Evolutionary conservation across 2,888 invertebrate genomes (phyloP), one percentile per base, ranked within the genome.

Genomic region (Timema cristinae): DNA sequence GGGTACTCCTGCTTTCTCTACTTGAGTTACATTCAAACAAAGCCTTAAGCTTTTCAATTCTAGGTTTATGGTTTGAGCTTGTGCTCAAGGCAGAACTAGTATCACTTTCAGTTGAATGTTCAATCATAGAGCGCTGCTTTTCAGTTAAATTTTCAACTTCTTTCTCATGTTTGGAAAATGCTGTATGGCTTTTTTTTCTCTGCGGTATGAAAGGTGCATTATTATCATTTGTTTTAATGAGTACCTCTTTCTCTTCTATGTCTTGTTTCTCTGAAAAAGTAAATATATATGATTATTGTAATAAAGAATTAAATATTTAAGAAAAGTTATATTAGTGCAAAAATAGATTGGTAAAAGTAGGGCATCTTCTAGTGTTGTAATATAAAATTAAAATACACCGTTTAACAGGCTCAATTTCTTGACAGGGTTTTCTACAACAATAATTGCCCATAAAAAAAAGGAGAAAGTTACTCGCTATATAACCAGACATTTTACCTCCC

Each of bases 1-100:
- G 68, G 49, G 75, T 68, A 56, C 74, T 73, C 73, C 76, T 67
- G 73, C 74, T 66, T 66, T 76, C 75, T 67, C 75, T 70, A 47
- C 71, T 67, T 49, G 73, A 71, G 56, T 75, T 76, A 59, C 79
- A 78, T 75, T 81, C 82, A 77, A 81, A 82, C 52, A 81, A 76
- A 6, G 81, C 80, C 74, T 79, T 79, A n/a, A 82, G 75, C 69
- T 79, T 81, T 2, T 79, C 78, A 49, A 81, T 81, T 72, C 80
- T 79, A 7, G 80, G 80, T 66, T 79, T 80, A 7, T 79, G 77
- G 32, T 78, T 71, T 47, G 79, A 69, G 32, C 74, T 72, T 11
- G 56, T 68, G 47, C 67, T 50, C 15, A 50, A 66, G 66, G 50
- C 48, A 7, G 69, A 69, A 16, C 73, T 71, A 32, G 32, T 32